Conservation (phyloP, 2,797 vertebrate species). For the Brachymystax lenok region DNA sequence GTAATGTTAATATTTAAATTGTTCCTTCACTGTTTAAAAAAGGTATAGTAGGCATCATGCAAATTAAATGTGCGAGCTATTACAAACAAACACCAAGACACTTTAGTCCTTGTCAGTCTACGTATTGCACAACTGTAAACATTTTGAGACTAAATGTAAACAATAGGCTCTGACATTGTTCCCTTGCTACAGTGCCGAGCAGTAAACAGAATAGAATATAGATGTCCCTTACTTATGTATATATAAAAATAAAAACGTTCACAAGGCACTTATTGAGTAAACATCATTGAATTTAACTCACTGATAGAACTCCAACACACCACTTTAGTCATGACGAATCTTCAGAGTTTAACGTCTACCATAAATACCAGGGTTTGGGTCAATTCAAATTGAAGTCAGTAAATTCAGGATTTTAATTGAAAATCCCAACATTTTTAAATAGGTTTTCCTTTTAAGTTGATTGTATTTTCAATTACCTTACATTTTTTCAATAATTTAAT, state of each 20-base stretch:
- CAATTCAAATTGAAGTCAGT: too few relatives aligned
- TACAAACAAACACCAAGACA: not conserved
- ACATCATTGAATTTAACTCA: not conserved
- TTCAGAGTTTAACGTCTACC: not conserved
- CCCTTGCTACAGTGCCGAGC: not conserved
- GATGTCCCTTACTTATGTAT: not conserved
- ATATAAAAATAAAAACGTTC: not conserved
- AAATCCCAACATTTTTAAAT: too few relatives aligned
- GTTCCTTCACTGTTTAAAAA: not conserved
- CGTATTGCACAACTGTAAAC: not conserved
- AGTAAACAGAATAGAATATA: not conserved
- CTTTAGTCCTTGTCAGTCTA: not conserved
- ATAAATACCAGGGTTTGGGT: not conserved
- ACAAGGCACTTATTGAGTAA: constrained; percentile 2
- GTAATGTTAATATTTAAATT: not conserved
- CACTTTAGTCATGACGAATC: not conserved
- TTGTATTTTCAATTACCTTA: too few relatives aligned
- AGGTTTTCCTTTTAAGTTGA: too few relatives aligned
- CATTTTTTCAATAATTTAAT: too few relatives aligned
- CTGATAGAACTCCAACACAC: not conserved
- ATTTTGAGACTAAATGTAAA: not conserved
- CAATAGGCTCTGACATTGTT: not conserved
- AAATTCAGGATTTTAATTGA: too few relatives aligned
- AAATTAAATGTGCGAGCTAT: not conserved
- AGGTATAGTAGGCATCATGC: too few relatives aligned